Conservation (phyloP, 2,888 invertebrate genomes). For the Scrobipalpa costella region DNA sequence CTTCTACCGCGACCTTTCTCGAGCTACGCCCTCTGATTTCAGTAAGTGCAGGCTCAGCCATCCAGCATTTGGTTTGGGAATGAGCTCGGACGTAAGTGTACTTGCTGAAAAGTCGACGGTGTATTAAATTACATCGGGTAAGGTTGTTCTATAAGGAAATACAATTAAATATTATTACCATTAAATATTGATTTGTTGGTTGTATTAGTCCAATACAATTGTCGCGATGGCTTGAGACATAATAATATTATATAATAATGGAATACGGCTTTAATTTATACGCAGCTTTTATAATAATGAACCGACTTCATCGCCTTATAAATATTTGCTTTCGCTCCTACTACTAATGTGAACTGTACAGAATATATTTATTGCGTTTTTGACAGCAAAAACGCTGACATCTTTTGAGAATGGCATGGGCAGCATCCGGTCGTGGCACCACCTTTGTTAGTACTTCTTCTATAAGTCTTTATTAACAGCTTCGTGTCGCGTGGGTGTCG, state of each 20-base stretch:
- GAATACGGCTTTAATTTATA: neutral
- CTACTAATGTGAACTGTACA: constrained; percentile 8
- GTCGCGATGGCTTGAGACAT: constrained; percentile 3
- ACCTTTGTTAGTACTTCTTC: constrained; percentile 19
- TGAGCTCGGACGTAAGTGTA: constrained; percentile 10
- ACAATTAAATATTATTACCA: neutral
- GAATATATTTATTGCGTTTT: constrained; percentile 20
- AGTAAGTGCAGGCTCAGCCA: constrained; percentile 81
- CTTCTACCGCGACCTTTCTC: constrained; percentile 98
- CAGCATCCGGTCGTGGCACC: constrained; percentile 20
- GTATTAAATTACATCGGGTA: neutral
- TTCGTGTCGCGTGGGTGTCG: neutral
- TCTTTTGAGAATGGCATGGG: constrained; percentile 18
- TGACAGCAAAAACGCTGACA: constrained; percentile 21
- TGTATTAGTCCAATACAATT: neutral
- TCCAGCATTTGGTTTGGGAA: constrained; percentile 21
- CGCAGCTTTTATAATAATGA: constrained; percentile 1
- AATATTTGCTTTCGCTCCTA: constrained; percentile 9
- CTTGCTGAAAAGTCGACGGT: neutral
- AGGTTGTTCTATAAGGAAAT: neutral
- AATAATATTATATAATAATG: neutral
- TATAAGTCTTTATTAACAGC: neutral
- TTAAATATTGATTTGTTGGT: neutral
- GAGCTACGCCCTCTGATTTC: constrained; percentile 98
- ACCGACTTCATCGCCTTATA: neutral